Base-by-base conservation (phyloP, 2,797 vertebrate species). In the Eulemur albifrons region DNA sequence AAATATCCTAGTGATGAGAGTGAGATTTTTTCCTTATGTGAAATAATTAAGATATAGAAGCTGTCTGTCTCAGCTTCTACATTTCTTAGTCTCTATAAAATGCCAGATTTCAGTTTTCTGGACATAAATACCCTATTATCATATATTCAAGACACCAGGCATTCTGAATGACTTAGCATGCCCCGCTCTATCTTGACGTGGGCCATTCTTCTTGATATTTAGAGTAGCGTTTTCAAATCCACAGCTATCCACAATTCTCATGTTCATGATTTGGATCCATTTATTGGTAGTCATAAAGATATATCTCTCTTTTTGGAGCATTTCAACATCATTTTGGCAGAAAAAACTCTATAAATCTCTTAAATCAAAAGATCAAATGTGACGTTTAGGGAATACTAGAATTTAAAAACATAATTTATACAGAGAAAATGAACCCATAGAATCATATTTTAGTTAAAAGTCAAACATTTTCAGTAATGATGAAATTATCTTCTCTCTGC, bases 361-460 rank as follows among this genome's bases (percentile, higher is more conserved):
- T 86, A 70, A 90, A 73, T 80, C 38, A 92, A 95, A 93, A 40
- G 23, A 65, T 82, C 73, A 94, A 87, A 90, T 75, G 10, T 79
- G 50, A 12, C 10, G 52, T 1, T 77, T 77, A 94, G 57, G 23
- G 27, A 95, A 69, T 50, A 88, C 38, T 92, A 90, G 92, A 52
- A 45, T 90, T 95, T 93, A 52, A 90, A 93, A 77, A 63, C 38
- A n/a, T 59, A 83, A 79, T 40, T 75, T 93, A 59, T 91, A 86
- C 6, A 79, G 45, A 13, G 15, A 75, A 85, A 83, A 90, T 59
- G 32, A 1, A 96, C 32, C 32, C 27, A 1, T 72, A 4, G 6
- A 89, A 69, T 90, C 23, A 54, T 73, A 73, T 81, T 93, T 86
- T 83, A 90, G 18, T 89, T 96, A 87, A 96, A 93, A 85, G 13